Percentiles rank a stretch among this genome's conserved stretches.
Evolutionary conservation across 2,797 vertebrate species (phyloP).

Genomic region (Hydrolagus colliei): DNA sequence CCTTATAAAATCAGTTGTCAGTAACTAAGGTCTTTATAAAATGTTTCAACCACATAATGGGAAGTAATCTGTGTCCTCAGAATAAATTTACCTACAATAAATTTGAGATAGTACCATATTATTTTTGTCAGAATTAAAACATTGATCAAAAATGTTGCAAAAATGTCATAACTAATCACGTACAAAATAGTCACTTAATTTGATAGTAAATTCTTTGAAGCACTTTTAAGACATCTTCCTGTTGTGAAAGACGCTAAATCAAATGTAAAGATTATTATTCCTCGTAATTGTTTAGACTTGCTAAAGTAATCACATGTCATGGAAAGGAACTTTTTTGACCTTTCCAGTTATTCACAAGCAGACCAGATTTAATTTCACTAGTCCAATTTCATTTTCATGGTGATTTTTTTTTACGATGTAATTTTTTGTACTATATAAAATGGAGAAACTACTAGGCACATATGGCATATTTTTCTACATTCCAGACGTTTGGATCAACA

Average conservation of each 20-base stretch:
- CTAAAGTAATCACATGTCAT: too few species aligned
- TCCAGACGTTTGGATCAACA: background rate
- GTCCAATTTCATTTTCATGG: too few species aligned
- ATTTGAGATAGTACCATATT: background rate
- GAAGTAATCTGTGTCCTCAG: background rate
- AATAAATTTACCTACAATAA: background rate
- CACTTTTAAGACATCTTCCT: too few species aligned
- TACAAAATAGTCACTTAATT: too few species aligned
- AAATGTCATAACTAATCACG: background rate
- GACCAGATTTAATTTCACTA: too few species aligned
- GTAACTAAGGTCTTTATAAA: background rate
- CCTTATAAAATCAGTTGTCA: background rate
- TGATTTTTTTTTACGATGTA: background rate
- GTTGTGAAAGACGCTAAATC: too few species aligned
- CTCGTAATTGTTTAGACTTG: too few species aligned
- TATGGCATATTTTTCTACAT: background rate
- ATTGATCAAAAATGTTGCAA: background rate
- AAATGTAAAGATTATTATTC: too few species aligned
- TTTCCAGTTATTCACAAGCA: too few species aligned
- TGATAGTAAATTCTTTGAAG: too few species aligned
- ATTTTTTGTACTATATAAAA: background rate
- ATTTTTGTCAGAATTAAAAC: background rate
- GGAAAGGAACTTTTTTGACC: too few species aligned
- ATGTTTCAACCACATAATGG: background rate
- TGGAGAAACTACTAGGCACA: background rate